Evolutionary conservation across 2,888 invertebrate species (phyloP), one percentile per base, ranked within the genome.

Genomic region (Ceramica pisi): DNA sequence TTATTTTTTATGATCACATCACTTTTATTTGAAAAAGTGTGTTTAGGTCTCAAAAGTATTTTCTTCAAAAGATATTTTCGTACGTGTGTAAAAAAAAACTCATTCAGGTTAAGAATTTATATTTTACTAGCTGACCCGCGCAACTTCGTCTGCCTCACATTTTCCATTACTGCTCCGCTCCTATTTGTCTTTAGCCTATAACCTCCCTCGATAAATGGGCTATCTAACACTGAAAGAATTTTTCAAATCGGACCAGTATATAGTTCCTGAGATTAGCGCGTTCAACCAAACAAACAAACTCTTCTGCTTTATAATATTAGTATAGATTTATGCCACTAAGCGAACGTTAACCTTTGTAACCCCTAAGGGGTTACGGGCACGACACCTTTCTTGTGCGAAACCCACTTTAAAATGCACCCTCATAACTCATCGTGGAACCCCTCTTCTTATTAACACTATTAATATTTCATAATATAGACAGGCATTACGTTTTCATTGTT

Each of bases 331-430:
- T 44, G 16, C 21, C 53, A 21, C 53, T 75, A 80, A 80, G 63
- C 63, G 80, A 60, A 60, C 63, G 63, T 44, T 73, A 26, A 75
- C 80, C 80, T 75, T 64, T 44, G 14, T 31, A 50, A 59, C 46
- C 63, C 51, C 59, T 35, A 23, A 73, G 53, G 48, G 80, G 46
- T 56, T 16, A 46, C 21, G 35, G 48, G 21, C 23, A 48, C 63
- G 59, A 73, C 75, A 74, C 80, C 61, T 80, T 66, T 35, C 65
- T 74, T 66, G 64, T 61, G 62, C n/a, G 41, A 71, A 71, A 46
- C 26, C 26, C 44, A 75, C 67, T 77, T 63, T 75, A 77, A 80
- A 80, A 77, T 77, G 75, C 67, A 77, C 76, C 76, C 78, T 75
- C 56, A 31, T 26, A 35, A 65, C 51, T 55, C 61, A 35, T 31